phyloP scores from a whole-genome alignment of 2,113 vertebrate species.

The Pholis gunnellus region DNA sequence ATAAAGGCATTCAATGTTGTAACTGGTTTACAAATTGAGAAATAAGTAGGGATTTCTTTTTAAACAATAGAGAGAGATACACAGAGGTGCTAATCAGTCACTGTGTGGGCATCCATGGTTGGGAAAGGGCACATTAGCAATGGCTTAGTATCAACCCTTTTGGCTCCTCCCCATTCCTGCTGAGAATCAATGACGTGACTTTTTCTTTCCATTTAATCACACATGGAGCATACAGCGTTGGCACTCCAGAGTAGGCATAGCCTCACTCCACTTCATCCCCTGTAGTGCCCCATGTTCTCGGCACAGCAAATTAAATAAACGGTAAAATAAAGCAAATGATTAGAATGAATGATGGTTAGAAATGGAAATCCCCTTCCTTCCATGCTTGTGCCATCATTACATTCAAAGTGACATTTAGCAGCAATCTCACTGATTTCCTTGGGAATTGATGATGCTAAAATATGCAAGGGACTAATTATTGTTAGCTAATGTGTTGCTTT shows the following conservation, averaged over 20 bases:
- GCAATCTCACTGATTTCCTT: slow-evolving; percentile 65
- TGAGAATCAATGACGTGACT: background rate
- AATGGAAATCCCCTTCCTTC: slow-evolving; percentile 48
- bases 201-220: slow-evolving; percentile 1
- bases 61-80: background rate
- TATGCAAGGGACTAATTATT: slow-evolving; percentile 83
- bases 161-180: background rate
- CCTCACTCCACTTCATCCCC: background rate
- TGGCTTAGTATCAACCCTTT: background rate
- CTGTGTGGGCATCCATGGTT: background rate
- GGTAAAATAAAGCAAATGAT: background rate
- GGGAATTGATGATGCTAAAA: slow-evolving; percentile 78
- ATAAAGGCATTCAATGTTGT: background rate
- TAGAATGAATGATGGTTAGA: slow-evolving; percentile 18
- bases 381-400: slow-evolving; percentile 63
- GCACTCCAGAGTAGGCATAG: background rate
- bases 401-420: slow-evolving; percentile 84
- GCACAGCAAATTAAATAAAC: background rate
- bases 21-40: slow-evolving; percentile 1
- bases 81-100: background rate
- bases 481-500: slow-evolving; percentile 79
- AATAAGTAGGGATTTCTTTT: background rate
- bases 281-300: background rate
- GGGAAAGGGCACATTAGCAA: background rate
- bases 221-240: background rate